Percentiles rank a stretch among this genome's conserved stretches.
These are phyloP conservation scores for Oryzias dopingdopingensis DNA, from an alignment of 2,797 vertebrate genomes.

Conservation along the genomic window DNA sequence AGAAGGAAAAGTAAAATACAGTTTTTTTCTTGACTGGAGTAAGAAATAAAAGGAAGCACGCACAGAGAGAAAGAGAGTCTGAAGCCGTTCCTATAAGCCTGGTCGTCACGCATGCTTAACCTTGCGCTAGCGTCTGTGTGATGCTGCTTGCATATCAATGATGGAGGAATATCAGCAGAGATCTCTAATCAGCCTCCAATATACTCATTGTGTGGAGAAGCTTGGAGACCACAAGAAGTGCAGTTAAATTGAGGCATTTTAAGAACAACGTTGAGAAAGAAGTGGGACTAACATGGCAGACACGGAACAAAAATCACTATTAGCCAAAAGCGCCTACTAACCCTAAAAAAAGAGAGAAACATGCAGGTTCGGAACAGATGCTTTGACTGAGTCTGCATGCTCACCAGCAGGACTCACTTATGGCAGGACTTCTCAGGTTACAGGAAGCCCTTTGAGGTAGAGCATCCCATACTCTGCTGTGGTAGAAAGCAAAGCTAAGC, in stretches of 20 bases:
- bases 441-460: slow-evolving; percentile 55
- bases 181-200: slow-evolving; percentile 63
- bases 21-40: slow-evolving; percentile 1
- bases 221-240: slow-evolving; percentile 31
- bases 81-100: slow-evolving; percentile 71
- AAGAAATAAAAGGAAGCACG: slow-evolving; percentile 17
- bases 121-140: slow-evolving; percentile 73
- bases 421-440: slow-evolving; percentile 56
- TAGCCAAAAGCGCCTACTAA: no score
- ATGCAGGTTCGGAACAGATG: slow-evolving; percentile 1
- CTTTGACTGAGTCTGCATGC: slow-evolving; percentile 13
- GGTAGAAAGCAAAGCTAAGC: slow-evolving; percentile 49
- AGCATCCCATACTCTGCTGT: slow-evolving; percentile 45
- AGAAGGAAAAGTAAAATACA: slow-evolving; percentile 25
- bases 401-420: slow-evolving; percentile 44
- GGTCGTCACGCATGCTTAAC: slow-evolving; percentile 80
- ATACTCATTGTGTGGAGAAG: slow-evolving; percentile 21
- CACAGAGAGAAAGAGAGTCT: slow-evolving; percentile 51
- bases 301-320: no score
- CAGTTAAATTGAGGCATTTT: slow-evolving; percentile 28
- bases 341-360: slow-evolving; percentile 1
- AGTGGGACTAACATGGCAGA: slow-evolving; percentile 6
- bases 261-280: slow-evolving; percentile 14
- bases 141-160: slow-evolving; percentile 82
- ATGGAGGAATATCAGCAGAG: slow-evolving; percentile 74